Conservation (phyloP, 2,888 invertebrate species). For the Apamea sordens region DNA sequence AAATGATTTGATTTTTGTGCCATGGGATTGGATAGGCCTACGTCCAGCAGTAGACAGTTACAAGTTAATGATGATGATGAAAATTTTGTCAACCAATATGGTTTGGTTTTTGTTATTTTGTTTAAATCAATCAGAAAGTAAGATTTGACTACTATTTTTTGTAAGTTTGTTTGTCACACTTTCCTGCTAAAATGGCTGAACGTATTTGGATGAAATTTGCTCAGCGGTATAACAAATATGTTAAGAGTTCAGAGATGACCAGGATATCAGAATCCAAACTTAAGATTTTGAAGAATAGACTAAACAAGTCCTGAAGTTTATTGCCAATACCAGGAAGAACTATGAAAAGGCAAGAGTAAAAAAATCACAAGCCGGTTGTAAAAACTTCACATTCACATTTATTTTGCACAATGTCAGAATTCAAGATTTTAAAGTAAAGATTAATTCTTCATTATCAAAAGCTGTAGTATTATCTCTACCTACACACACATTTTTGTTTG, state of each 20-base stretch:
- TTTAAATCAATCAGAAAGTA: neutral
- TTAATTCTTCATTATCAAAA: neutral
- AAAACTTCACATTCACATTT: slow-evolving; percentile 2
- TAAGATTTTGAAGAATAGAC: neutral
- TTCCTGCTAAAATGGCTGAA: neutral
- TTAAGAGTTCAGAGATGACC: neutral
- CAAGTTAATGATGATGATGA: neutral
- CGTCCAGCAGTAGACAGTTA: neutral
- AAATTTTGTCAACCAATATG: neutral
- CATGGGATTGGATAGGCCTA: neutral
- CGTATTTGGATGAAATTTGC: neutral
- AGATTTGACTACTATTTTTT: too few relatives aligned
- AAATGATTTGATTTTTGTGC: neutral
- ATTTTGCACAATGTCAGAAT: slow-evolving; percentile 1
- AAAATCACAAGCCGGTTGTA: neutral
- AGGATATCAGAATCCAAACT: neutral
- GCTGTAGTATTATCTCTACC: slow-evolving; percentile 29
- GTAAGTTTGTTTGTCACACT: too few relatives aligned
- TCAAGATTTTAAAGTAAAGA: slow-evolving; percentile 1
- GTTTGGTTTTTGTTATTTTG: neutral
- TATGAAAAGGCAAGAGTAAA: neutral
- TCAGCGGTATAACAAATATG: neutral
- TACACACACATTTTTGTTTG: slow-evolving; percentile 29
- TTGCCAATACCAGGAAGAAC: neutral
- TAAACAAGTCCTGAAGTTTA: neutral